phyloP scores from a whole-genome alignment of 2,888 invertebrate species.

The Zootermopsis nevadensis region DNA sequence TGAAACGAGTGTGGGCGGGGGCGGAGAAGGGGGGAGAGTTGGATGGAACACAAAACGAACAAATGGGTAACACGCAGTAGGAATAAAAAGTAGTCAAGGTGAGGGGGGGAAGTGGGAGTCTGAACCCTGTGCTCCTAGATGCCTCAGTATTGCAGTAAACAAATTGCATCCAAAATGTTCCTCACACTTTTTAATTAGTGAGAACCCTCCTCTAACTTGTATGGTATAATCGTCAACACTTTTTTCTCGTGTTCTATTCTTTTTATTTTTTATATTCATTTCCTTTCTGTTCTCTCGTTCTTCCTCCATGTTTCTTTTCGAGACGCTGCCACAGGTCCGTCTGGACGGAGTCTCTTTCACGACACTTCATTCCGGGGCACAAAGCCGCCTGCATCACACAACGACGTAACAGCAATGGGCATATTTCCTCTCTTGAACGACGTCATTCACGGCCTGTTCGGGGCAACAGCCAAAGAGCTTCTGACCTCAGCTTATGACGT shows the following conservation, averaged over 20 bases:
- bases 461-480: no score
- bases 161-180: constrained; percentile 29
- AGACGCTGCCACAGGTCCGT: background rate
- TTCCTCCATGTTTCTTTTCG: background rate
- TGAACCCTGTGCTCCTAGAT: background rate
- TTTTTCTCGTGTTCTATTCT: background rate
- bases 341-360: no score
- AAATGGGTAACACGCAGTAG: constrained; percentile 48
- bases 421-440: no score
- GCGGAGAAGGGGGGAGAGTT: constrained; percentile 16
- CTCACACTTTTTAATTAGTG: constrained; percentile 43
- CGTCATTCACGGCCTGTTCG: no score
- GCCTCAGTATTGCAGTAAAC: constrained; percentile 29
- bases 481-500: no score
- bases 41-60: constrained; percentile 40
- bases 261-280: background rate
- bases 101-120: constrained; percentile 17
- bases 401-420: no score
- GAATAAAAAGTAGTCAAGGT: constrained; percentile 47
- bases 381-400: no score
- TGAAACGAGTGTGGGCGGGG: constrained; percentile 40
- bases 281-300: background rate
- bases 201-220: background rate
- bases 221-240: constrained; percentile 22
- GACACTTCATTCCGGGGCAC: no score